Percentiles rank a stretch among this genome's conserved stretches.
Conservation (phyloP, 2,888 invertebrate genomes). For the Polydrusus cervinus region DNA sequence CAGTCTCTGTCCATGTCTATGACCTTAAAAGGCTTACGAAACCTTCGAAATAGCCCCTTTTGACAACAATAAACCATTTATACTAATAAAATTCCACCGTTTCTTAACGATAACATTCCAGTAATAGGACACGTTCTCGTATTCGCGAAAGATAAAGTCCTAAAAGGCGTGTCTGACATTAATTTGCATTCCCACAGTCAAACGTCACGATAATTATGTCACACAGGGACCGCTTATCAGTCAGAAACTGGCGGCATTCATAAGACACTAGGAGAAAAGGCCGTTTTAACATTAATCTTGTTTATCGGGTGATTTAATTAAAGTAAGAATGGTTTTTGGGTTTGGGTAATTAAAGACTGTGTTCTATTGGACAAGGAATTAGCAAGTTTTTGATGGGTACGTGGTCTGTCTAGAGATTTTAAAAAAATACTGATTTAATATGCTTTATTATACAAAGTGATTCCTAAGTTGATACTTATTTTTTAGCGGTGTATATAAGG, state of each 20-base stretch:
- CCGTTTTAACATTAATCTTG: constrained; percentile 30
- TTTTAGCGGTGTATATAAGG: too few relatives aligned
- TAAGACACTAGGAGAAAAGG: constrained; percentile 22
- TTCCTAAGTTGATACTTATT: too few relatives aligned
- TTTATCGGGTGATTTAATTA: constrained; percentile 18
- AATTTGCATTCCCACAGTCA: constrained; percentile 37
- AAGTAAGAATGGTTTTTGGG: neutral
- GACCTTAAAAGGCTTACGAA: too few relatives aligned
- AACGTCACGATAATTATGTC: constrained; percentile 41
- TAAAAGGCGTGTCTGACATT: constrained; percentile 36
- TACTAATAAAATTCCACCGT: constrained; percentile 10
- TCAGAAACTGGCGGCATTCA: constrained; percentile 27
- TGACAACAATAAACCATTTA: constrained; percentile 22
- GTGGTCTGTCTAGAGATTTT: too few relatives aligned
- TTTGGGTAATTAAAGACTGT: neutral
- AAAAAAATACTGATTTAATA: too few relatives aligned
- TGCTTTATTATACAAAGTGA: too few relatives aligned
- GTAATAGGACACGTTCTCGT: constrained; percentile 29
- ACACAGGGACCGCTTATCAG: constrained; percentile 37
- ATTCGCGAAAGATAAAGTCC: constrained; percentile 36
- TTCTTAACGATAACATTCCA: constrained; percentile 32
- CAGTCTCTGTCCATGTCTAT: too few relatives aligned
- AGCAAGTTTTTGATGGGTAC: neutral
- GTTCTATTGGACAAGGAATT: neutral
- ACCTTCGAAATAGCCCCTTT: neutral